Conservation (phyloP, 53 echinoderm and acorn worm genomes). For the Patiria pectinifera region DNA sequence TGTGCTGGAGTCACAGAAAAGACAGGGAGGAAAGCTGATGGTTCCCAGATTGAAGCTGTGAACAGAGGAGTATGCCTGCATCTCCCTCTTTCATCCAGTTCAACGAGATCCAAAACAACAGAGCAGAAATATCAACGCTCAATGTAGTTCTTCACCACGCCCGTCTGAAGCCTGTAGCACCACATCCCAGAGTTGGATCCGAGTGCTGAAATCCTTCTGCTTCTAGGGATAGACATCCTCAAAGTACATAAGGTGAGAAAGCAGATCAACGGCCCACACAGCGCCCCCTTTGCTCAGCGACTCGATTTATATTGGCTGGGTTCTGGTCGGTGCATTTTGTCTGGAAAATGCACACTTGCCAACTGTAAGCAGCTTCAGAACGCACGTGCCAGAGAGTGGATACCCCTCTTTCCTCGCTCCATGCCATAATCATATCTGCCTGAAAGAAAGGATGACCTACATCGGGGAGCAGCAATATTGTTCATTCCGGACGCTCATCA, state of each 20-base stretch:
- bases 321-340: neutral
- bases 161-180: conserved; percentile 33
- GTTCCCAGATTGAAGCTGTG: conserved; percentile 27
- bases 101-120: conserved; percentile 53
- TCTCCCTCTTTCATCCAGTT: neutral
- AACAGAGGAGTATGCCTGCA: neutral
- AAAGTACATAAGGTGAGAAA: neutral
- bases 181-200: conserved; percentile 33
- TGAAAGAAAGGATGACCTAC: neutral
- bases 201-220: conserved; percentile 24
- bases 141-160: conserved; percentile 13
- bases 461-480: neutral
- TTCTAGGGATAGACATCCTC: conserved; percentile 49
- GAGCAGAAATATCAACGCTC: conserved; percentile 45
- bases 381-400: neutral
- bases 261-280: conserved; percentile 18
- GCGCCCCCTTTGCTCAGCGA: conserved; percentile 10
- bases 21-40: neutral
- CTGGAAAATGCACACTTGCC: neutral
- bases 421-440: neutral
- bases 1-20: conserved; percentile 45
- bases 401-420: neutral
- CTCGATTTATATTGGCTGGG: conserved; percentile 16
- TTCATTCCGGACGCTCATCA: neutral
- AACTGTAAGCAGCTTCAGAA: neutral